Evolutionary conservation across 2,888 invertebrate genomes (phyloP).

Genomic region (Drosophila borealis): DNA sequence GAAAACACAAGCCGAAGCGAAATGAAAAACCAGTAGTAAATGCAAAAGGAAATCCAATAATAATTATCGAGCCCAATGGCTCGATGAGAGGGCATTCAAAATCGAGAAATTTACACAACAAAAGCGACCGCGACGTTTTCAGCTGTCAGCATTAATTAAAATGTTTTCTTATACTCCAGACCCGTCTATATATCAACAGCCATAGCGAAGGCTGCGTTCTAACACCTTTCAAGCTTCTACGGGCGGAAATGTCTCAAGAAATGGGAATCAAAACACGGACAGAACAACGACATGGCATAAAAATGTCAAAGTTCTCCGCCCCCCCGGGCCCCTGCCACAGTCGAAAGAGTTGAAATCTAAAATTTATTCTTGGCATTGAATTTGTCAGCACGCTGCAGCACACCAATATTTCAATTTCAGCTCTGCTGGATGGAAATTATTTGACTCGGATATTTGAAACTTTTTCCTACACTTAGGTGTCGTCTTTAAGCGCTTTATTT

Average conservation of each 20-base stretch:
- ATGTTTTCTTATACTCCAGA: conserved; percentile 59
- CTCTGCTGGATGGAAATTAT: conserved; percentile 19
- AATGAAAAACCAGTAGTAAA: conserved; percentile 60
- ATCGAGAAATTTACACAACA: conserved; percentile 67
- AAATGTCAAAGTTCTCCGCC: conserved; percentile 59
- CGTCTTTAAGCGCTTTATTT: conserved; percentile 5
- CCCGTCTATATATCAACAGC: conserved; percentile 57
- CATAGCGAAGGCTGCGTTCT: conserved; percentile 52
- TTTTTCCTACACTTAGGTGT: conserved; percentile 13
- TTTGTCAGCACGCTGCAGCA: conserved; percentile 45
- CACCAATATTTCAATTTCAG: conserved; percentile 42
- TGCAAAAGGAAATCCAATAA: conserved; percentile 67
- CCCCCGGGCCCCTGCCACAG: not conserved
- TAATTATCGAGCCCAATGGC: conserved; percentile 62
- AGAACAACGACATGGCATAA: conserved; percentile 60
- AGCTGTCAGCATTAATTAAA: conserved; percentile 80
- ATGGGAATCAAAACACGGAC: conserved; percentile 68
- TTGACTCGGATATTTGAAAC: conserved; percentile 19
- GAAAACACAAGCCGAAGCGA: conserved; percentile 10
- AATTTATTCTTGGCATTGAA: conserved; percentile 63
- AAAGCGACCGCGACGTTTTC: conserved; percentile 72
- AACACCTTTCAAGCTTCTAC: conserved; percentile 56
- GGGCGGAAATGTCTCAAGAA: conserved; percentile 68
- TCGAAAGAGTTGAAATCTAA: conserved; percentile 45
- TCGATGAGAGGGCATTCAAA: conserved; percentile 31